Evolutionary conservation across 2,113 vertebrate genomes (phyloP).

Genomic region (Amazona vittata): DNA sequence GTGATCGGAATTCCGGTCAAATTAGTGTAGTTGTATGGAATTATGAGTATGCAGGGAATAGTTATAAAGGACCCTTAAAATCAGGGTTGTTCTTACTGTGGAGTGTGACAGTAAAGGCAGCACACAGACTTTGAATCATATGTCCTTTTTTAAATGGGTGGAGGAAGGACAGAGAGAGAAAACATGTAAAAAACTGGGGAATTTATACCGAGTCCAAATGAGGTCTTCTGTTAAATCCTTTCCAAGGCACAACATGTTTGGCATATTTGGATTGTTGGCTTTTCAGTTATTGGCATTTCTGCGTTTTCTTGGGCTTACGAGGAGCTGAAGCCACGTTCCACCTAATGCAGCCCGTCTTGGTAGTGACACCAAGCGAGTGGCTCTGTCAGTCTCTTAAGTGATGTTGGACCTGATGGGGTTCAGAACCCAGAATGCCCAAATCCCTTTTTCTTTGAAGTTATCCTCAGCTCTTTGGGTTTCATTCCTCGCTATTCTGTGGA

Average conservation of each 20-base stretch:
- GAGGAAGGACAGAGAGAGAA: background rate
- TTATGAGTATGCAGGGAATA: background rate
- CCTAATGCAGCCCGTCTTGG: accelerated
- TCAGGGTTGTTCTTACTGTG: background rate
- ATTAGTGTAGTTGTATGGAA: background rate
- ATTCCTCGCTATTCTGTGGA: background rate
- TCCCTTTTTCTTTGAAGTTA: background rate
- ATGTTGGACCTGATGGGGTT: background rate
- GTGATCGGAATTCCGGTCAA: background rate
- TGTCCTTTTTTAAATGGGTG: background rate
- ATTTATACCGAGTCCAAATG: background rate
- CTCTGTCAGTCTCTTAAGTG: background rate
- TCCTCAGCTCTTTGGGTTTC: conserved; percentile 5
- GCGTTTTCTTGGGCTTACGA: accelerated
- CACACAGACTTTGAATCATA: background rate
- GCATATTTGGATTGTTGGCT: background rate
- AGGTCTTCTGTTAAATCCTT: background rate
- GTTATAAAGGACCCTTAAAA: background rate
- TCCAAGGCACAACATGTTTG: background rate
- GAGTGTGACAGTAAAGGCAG: background rate
- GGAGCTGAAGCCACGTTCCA: background rate
- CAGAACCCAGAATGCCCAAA: background rate
- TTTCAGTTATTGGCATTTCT: background rate
- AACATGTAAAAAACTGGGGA: background rate
- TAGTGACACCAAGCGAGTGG: accelerated